A percentile compares a stretch with the other conserved stretches of the same genome.
Evolutionary conservation across 2,888 invertebrate species (phyloP).

Genomic region (Pharmacophagus antenor): DNA sequence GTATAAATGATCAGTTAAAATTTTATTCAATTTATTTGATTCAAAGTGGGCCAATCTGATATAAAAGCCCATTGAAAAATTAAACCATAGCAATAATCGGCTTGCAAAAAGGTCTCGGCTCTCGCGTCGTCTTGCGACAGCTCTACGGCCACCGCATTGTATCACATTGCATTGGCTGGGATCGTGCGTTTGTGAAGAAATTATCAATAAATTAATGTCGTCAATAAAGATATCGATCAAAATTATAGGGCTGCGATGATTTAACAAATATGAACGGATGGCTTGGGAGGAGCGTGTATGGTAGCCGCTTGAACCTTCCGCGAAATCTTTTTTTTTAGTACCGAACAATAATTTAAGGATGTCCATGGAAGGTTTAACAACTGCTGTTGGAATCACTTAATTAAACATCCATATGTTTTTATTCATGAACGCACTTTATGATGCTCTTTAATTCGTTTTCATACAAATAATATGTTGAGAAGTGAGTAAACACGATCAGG

Average conservation of each 20-base stretch:
- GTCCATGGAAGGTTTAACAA: slow-evolving; percentile 65
- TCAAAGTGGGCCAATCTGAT: slow-evolving; percentile 73
- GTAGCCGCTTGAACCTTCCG: slow-evolving; percentile 70
- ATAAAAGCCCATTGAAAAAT: slow-evolving; percentile 75
- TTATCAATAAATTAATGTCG: slow-evolving; percentile 77
- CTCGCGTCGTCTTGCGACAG: slow-evolving; percentile 65
- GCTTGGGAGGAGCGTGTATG: slow-evolving; percentile 62
- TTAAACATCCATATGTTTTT: slow-evolving; percentile 62
- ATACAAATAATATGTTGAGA: slow-evolving; percentile 46
- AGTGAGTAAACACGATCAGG: slow-evolving; percentile 53
- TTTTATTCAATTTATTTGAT: slow-evolving; percentile 67
- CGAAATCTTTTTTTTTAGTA: slow-evolving; percentile 71
- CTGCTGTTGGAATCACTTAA: slow-evolving; percentile 64
- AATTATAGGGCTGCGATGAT: slow-evolving; percentile 79
- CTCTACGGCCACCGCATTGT: slow-evolving; percentile 46
- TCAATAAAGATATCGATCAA: slow-evolving; percentile 81
- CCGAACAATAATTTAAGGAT: slow-evolving; percentile 67
- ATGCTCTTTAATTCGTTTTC: slow-evolving; percentile 47
- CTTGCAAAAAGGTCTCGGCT: slow-evolving; percentile 59
- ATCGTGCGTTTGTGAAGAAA: slow-evolving; percentile 74
- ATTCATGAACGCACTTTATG: slow-evolving; percentile 60
- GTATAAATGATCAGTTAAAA: slow-evolving; percentile 44
- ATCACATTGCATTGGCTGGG: slow-evolving; percentile 65
- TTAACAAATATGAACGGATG: slow-evolving; percentile 77
- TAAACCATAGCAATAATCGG: slow-evolving; percentile 73